Evolutionary conservation across 2,797 vertebrate species (phyloP), one percentile per base, ranked within the genome.

Genomic region (Setipinna tenuifilis): DNA sequence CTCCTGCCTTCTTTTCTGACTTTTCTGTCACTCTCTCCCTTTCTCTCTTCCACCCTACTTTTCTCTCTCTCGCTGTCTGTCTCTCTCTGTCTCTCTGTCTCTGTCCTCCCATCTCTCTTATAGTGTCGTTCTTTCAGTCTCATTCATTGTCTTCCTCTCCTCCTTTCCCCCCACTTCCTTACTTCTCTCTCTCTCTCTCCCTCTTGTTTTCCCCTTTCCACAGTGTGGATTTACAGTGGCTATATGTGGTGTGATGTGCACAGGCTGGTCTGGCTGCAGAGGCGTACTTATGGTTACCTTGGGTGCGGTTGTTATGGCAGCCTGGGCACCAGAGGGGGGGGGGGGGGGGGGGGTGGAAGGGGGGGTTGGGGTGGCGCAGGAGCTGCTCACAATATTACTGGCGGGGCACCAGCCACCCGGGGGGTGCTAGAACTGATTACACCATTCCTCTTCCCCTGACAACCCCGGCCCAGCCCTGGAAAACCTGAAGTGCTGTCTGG

Each of bases 401-500:
- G 91, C 94, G 94, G 92, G 95, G 93, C 91, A 94, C 92, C 87
- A 93, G 93, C 88, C 86, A 90, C 94, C 93, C 35, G 91, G 0
- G 83, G 91, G 91, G 91, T 93, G 90, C 91, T 94, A 94, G 92
- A 95, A 93, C 92, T 93, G 94, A 96, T 96, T 93, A 95, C 94
- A 90, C 93, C 93, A 94, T 95, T 95, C 95, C 95, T 94, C 92
- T 95, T 94, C 88, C 81, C 90, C 90, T 96, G 95, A 95, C 95
- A 95, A 95, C 71, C 71, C 71, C 4, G 31, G 19, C 71, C 35
- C 71, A 78, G 71, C 71, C 14, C 25, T 78, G 35, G 71, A 78
- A 78, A 21, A 78, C 35, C 16, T 78, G 71, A 21, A 35, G 31
- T 1, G 35, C 71, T 12, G 41, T 78, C 6, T 35, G 3, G 35